phyloP scores from a whole-genome alignment of 2,113 vertebrate species.

The Apistogramma diplotaenia region DNA sequence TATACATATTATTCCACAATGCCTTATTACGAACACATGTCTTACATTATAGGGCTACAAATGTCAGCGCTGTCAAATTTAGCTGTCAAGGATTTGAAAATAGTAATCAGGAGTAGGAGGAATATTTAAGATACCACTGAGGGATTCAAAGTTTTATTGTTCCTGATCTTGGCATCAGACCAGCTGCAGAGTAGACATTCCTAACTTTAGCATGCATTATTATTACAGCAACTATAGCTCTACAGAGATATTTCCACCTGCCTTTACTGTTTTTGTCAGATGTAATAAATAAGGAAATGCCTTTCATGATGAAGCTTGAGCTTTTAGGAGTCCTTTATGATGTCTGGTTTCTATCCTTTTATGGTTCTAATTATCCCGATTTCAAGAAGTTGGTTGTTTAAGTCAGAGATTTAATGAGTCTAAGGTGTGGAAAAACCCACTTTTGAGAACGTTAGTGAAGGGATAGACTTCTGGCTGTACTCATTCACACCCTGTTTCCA shows the following conservation, averaged over 20 bases:
- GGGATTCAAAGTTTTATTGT: constrained; percentile 23
- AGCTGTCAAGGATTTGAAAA: constrained; percentile 60
- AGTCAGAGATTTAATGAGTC: constrained; percentile 46
- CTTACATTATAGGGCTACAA: constrained; percentile 60
- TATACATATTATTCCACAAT: constrained; percentile 46
- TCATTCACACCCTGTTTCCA: constrained; percentile 24
- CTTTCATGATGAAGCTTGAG: constrained; percentile 5
- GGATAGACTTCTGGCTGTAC: constrained; percentile 13
- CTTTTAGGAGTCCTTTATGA: constrained; percentile 13
- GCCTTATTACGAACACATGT: constrained; percentile 72
- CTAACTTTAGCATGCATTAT: constrained; percentile 12
- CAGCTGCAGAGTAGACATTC: constrained; percentile 33
- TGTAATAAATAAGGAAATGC: constrained; percentile 11
- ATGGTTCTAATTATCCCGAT: constrained; percentile 45
- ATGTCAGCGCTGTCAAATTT: constrained; percentile 63
- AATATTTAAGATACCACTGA: constrained; percentile 24
- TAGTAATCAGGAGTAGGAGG: constrained; percentile 62
- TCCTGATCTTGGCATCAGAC: constrained; percentile 30
- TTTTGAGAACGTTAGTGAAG: constrained; percentile 24
- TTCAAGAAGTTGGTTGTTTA: constrained; percentile 53
- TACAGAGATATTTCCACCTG: background rate
- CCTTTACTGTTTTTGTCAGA: constrained; percentile 1
- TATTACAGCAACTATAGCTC: background rate
- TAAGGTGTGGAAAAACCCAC: constrained; percentile 34
- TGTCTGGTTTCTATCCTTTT: constrained; percentile 47